Conservation (phyloP, 2,888 invertebrate species). For the Carcina quercana region DNA sequence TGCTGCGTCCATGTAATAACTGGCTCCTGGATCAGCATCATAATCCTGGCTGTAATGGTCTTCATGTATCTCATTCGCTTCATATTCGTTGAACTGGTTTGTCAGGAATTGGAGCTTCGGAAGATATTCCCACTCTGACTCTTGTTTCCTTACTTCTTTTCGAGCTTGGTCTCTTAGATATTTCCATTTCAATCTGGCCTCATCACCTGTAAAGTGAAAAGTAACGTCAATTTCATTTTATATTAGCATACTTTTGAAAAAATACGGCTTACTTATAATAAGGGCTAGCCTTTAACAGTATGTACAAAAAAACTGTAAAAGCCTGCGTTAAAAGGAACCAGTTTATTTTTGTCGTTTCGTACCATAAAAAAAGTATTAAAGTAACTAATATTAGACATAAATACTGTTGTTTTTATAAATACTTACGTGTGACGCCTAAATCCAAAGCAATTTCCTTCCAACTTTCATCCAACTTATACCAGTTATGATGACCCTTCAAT, state of each 20-base stretch:
- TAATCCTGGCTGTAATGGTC: slow-evolving; percentile 37
- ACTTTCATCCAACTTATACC: slow-evolving; percentile 63
- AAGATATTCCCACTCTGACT: slow-evolving; percentile 59
- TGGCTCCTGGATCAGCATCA: slow-evolving; percentile 38
- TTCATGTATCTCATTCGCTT: slow-evolving; percentile 39
- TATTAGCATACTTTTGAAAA: too few relatives aligned
- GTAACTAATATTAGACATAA: background rate
- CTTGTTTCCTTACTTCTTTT: slow-evolving; percentile 57
- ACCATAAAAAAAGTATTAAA: background rate
- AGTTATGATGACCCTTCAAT: slow-evolving; percentile 62
- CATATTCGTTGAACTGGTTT: slow-evolving; percentile 63
- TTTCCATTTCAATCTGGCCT: slow-evolving; percentile 66
- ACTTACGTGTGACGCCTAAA: slow-evolving; percentile 60
- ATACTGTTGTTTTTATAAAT: background rate
- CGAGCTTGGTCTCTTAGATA: slow-evolving; percentile 63
- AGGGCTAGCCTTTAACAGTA: background rate
- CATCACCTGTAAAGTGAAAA: slow-evolving; percentile 50
- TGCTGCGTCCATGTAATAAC: slow-evolving; percentile 44
- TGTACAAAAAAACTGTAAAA: background rate
- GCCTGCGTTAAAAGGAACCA: background rate
- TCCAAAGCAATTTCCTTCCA: slow-evolving; percentile 66
- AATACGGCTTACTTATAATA: background rate
- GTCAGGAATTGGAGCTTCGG: slow-evolving; percentile 57
- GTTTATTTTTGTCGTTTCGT: background rate
- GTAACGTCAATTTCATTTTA: too few relatives aligned